Conservation (phyloP, 1,140 invertebrate genomes). For the Spodoptera litura region DNA sequence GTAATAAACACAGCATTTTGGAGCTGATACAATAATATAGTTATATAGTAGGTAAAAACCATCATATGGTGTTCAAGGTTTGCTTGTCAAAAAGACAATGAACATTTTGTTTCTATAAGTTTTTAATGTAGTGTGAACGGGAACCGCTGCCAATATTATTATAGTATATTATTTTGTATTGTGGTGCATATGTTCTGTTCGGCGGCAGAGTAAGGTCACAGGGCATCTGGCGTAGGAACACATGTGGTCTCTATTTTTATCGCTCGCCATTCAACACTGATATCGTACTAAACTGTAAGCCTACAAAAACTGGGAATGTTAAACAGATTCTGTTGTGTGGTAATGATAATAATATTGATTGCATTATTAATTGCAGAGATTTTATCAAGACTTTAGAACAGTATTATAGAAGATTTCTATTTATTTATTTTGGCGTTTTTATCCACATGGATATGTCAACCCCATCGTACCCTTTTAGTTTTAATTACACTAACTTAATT, state of each 20-base stretch:
- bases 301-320: constrained; percentile 21
- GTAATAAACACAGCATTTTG: too few relatives aligned
- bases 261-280: constrained; percentile 70
- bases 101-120: constrained; percentile 52
- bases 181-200: constrained; percentile 54
- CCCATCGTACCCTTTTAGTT: too few relatives aligned
- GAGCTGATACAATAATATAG: too few relatives aligned
- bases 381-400: too few relatives aligned
- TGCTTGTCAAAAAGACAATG: constrained; percentile 47
- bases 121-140: constrained; percentile 63
- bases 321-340: background rate
- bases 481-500: too few relatives aligned
- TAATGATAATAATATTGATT: too few relatives aligned
- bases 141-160: constrained; percentile 61
- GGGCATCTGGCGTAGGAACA: constrained; percentile 74
- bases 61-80: constrained; percentile 40
- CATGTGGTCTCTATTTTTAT: constrained; percentile 81
- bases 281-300: constrained; percentile 61
- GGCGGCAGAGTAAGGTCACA: constrained; percentile 71
- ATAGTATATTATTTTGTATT: constrained; percentile 39
- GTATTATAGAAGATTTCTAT: too few relatives aligned
- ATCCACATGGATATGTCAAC: too few relatives aligned
- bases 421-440: too few relatives aligned
- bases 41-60: too few relatives aligned
- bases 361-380: too few relatives aligned